These are phyloP conservation scores for Vidua chalybeata DNA, from an alignment of 2,113 vertebrate genomes.

Conservation along the genomic window DNA sequence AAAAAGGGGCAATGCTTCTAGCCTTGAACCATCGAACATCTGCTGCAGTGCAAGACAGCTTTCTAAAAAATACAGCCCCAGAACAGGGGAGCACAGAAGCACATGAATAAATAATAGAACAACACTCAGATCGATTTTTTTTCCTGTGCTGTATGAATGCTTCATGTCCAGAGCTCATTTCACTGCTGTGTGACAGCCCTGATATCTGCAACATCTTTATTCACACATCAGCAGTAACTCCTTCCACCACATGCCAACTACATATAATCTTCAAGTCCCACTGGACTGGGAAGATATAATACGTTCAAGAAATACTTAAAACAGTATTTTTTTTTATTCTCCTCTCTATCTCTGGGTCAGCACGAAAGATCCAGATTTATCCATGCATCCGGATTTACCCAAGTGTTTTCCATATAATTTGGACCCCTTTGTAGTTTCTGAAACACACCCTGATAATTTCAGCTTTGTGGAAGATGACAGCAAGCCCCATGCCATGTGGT, in stretches of 20 bases:
- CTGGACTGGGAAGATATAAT: neutral
- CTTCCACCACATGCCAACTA: neutral
- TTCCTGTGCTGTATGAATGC: neutral
- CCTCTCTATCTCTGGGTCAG: neutral
- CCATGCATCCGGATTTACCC: neutral
- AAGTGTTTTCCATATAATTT: neutral
- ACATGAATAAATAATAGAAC: constrained; percentile 8
- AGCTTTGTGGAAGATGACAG: neutral
- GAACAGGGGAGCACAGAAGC: neutral
- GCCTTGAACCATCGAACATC: neutral
- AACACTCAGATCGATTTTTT: neutral
- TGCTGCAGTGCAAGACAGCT: neutral
- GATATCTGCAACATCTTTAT: constrained; percentile 23
- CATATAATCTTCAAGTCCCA: neutral
- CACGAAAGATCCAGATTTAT: neutral
- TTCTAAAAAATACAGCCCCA: neutral
- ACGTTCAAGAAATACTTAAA: neutral
- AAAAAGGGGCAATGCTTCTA: neutral
- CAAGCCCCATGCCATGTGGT: neutral
- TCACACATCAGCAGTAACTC: neutral
- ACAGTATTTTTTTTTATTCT: neutral
- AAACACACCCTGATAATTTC: neutral
- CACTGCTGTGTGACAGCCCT: neutral
- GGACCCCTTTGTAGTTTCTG: neutral
- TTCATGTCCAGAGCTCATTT: neutral